Conservation (phyloP, 1,140 invertebrate genomes). For the Lutraria rhynchaena region DNA sequence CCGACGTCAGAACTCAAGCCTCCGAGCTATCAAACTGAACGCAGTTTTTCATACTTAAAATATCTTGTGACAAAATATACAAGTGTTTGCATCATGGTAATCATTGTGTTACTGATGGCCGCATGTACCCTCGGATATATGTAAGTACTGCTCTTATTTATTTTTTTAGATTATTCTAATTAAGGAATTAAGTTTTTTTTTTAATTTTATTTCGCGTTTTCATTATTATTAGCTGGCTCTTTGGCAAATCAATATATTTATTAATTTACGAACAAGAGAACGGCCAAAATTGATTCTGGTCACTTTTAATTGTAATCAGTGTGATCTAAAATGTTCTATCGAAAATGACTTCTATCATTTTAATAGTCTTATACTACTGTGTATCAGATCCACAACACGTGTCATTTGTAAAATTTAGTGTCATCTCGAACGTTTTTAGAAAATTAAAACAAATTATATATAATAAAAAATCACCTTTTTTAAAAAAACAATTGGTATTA, state of each 20-base stretch:
- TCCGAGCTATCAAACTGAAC: neutral
- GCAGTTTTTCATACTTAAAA: neutral
- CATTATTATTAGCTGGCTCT: neutral
- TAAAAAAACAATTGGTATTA: neutral
- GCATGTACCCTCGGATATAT: neutral
- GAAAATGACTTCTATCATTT: too few relatives aligned
- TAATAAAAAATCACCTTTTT: too few relatives aligned
- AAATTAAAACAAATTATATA: too few relatives aligned
- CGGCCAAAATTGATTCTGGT: neutral
- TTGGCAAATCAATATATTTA: neutral
- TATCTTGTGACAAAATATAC: neutral
- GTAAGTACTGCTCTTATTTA: slow-evolving; percentile 1
- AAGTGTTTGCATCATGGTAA: neutral
- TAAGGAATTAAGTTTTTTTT: neutral
- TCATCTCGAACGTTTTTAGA: too few relatives aligned
- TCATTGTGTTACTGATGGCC: neutral
- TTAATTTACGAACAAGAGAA: neutral
- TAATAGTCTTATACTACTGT: too few relatives aligned
- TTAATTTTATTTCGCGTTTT: neutral
- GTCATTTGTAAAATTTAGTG: too few relatives aligned
- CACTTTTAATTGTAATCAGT: neutral
- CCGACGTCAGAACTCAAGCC: neutral
- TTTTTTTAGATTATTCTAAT: neutral
- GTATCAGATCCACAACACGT: too few relatives aligned
- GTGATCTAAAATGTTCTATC: neutral